Conservation (phyloP, 2,888 invertebrate genomes). For the Plutella xylostella region DNA sequence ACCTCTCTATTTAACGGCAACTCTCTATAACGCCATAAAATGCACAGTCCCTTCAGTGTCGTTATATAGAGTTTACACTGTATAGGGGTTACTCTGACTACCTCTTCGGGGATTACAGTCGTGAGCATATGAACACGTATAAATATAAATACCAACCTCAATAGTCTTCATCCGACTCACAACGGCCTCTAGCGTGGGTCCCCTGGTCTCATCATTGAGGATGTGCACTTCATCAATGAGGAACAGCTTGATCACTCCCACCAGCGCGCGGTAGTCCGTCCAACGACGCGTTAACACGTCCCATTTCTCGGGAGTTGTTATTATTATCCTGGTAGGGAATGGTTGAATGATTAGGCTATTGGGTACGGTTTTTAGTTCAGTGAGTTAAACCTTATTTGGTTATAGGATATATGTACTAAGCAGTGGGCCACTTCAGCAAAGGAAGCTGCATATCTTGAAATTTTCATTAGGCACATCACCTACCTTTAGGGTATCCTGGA, state of each 20-base stretch:
- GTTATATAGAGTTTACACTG: too few relatives aligned
- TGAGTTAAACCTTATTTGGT: too few relatives aligned
- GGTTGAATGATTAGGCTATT: neutral
- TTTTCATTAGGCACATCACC: too few relatives aligned
- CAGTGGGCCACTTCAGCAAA: neutral
- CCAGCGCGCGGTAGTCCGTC: constrained; percentile 74
- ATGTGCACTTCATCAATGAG: constrained; percentile 85
- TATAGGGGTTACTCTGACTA: too few relatives aligned
- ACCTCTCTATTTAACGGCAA: too few relatives aligned
- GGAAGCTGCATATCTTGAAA: constrained; percentile 3
- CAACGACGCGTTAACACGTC: constrained; percentile 82
- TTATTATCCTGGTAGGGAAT: constrained; percentile 69
- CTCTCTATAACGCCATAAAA: too few relatives aligned
- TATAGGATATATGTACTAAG: neutral
- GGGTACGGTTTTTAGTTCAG: neutral
- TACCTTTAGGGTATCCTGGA: too few relatives aligned
- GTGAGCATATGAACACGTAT: too few relatives aligned
- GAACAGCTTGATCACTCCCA: constrained; percentile 74
- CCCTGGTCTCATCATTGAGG: constrained; percentile 76
- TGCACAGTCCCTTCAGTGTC: too few relatives aligned
- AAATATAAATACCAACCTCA: constrained; percentile 40
- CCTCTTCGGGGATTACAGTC: too few relatives aligned
- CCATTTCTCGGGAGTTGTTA: constrained; percentile 90
- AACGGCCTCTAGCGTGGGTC: constrained; percentile 82
- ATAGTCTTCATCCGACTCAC: constrained; percentile 86